Evolutionary conservation across 1,140 invertebrate genomes (phyloP).

Genomic region (Plectrocnemia conspersa): DNA sequence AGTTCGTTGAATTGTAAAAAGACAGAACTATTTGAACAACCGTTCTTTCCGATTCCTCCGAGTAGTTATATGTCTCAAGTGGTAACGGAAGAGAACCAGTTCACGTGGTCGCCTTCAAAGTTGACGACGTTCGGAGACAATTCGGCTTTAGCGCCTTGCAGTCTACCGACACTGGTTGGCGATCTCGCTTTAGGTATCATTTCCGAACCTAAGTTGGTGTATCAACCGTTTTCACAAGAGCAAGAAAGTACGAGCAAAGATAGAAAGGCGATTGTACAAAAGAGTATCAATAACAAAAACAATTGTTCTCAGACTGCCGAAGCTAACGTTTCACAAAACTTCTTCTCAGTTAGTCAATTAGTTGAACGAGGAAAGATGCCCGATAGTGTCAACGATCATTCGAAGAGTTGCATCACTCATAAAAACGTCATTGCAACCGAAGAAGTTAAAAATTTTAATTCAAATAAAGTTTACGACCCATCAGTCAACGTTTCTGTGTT

Average conservation of each 20-base stretch:
- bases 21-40: constrained; percentile 22
- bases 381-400: no score
- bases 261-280: constrained; percentile 1
- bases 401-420: no score
- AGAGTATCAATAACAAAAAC: constrained; percentile 12
- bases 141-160: constrained; percentile 48
- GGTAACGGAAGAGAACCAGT: constrained; percentile 50
- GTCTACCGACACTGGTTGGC: constrained; percentile 55
- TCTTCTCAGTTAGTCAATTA: constrained; percentile 62
- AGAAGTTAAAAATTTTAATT: no score
- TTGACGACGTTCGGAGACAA: constrained; percentile 44
- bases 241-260: constrained; percentile 12
- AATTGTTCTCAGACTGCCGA: constrained; percentile 22
- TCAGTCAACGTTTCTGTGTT: no score
- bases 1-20: constrained; percentile 16
- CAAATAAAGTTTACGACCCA: no score
- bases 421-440: no score
- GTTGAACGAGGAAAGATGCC: constrained; percentile 47
- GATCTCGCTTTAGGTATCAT: constrained; percentile 55
- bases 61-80: constrained; percentile 30
- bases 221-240: constrained; percentile 39
- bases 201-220: constrained; percentile 27
- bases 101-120: constrained; percentile 57
- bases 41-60: constrained; percentile 23
- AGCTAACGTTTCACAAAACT: constrained; percentile 38